Base-by-base conservation (phyloP, 2,797 vertebrate genomes). In the Cyclura pinguis region DNA sequence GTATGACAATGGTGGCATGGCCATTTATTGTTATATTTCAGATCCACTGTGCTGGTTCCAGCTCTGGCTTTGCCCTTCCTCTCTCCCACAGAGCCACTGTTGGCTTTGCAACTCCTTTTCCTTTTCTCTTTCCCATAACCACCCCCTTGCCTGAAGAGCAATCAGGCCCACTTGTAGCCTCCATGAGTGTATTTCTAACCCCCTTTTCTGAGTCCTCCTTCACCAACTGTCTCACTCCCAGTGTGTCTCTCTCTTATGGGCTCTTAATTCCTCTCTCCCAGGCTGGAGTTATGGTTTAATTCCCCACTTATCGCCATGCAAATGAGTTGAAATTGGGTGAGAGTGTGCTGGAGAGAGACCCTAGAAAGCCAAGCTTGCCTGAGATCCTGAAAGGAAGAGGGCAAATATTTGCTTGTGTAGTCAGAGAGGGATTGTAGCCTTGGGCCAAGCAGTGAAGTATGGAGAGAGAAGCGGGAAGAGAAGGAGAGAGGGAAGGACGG, bases 371-470 rank as follows among this genome's bases (percentile, higher is more conserved):
- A 93, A 76, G 57, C 67, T 64, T 38, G 24, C 47, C 27, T 42
- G n/a, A 22, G 38, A 32, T 24, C 6, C 47, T 86, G 90, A 83
- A 62, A 80, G 86, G 92, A 94, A 94, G 87, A 0, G 92, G 93
- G 84, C 89, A 59, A 86, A 86, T 64, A 81, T 91, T 62, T 90
- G 92, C 88, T 91, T 86, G 89, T 91, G 80, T 84, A 93, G 1
- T 0, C 1, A 62, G 94, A 94, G 85, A 93, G 50, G 80, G 91
- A 94, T 93, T 77, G 92, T 87, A 88, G 94, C 88, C 94, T 91
- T 74, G 84, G 93, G 93, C 93, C 92, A 90, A 89, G 86, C 35
- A 82, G 64, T 80, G 55, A 90, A 89, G 92, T 93, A 93, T 85
- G 94, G 93, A 94, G 95, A 89, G 82, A 91, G 91, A 52, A 16